phyloP scores from a whole-genome alignment of 1,140 invertebrate genomes.

The Eriosoma lanigerum region DNA sequence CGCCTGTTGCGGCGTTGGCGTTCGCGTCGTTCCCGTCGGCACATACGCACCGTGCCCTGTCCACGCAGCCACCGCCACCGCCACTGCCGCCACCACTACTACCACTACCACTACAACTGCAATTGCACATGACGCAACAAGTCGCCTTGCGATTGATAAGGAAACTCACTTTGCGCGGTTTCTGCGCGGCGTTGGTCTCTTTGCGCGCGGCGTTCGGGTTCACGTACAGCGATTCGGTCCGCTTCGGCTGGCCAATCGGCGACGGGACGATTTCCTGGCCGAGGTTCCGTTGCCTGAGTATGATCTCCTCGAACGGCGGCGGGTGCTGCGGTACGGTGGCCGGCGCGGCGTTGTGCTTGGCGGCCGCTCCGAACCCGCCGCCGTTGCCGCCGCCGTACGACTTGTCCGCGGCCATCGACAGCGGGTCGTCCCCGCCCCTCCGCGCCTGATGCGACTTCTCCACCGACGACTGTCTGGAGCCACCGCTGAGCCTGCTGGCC shows the following conservation, averaged over 20 bases:
- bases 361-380: constrained; percentile 52
- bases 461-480: constrained; percentile 74
- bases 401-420: constrained; percentile 56
- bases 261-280: constrained; percentile 86
- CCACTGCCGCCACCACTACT: neutral
- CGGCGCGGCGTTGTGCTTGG: constrained; percentile 55
- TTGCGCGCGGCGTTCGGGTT: constrained; percentile 52
- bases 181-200: constrained; percentile 49
- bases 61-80: neutral
- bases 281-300: constrained; percentile 74
- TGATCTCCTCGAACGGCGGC: constrained; percentile 76
- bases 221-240: constrained; percentile 73
- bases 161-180: constrained; percentile 54
- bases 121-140: neutral
- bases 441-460: constrained; percentile 61
- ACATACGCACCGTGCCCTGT: too few relatives aligned
- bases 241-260: constrained; percentile 72
- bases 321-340: constrained; percentile 57
- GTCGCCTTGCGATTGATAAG: neutral
- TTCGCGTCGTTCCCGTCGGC: too few relatives aligned
- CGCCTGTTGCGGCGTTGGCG: too few relatives aligned
- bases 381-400: constrained; percentile 59
- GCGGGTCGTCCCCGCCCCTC: neutral
- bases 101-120: neutral
- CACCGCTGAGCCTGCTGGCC: constrained; percentile 61